Percentiles rank a stretch among this genome's conserved stretches.
phyloP scores from a whole-genome alignment of 2,113 vertebrate genomes.

The Thermophis baileyi region DNA sequence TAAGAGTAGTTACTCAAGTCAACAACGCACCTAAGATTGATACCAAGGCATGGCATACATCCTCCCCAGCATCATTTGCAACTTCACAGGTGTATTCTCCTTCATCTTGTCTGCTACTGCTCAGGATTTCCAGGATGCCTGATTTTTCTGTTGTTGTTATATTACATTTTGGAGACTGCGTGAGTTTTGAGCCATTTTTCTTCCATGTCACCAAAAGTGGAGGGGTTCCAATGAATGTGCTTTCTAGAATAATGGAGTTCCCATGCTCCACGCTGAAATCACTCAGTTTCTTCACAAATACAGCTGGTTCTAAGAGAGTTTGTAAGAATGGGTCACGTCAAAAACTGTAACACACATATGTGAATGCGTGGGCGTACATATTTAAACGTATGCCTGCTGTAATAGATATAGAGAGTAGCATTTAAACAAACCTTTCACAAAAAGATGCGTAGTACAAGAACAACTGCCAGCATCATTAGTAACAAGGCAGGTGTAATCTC shows the following conservation, averaged over 20 bases:
- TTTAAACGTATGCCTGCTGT: not conserved
- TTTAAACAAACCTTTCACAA: constrained; percentile 88
- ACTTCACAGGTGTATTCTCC: constrained; percentile 88
- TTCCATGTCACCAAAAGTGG: constrained; percentile 89
- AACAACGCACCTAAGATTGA: constrained; percentile 83
- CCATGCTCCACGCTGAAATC: constrained; percentile 87
- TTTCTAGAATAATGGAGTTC: constrained; percentile 85
- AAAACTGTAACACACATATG: not conserved
- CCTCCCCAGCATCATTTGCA: constrained; percentile 87
- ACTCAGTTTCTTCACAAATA: constrained; percentile 89
- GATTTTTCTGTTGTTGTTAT: constrained; percentile 91
- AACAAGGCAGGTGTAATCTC: constrained; percentile 92
- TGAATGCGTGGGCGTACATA: not conserved
- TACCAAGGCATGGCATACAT: constrained; percentile 81
- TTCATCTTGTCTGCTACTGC: constrained; percentile 81
- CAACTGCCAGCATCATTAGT: constrained; percentile 93
- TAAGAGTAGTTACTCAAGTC: not conserved
- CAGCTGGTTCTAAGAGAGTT: constrained; percentile 82
- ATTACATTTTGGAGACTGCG: constrained; percentile 85
- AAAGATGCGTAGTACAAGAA: constrained; percentile 82
- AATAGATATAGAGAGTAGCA: constrained; percentile 17
- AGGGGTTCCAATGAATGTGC: constrained; percentile 83
- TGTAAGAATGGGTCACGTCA: not conserved
- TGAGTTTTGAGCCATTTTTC: constrained; percentile 81
- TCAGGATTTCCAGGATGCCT: constrained; percentile 90